Evolutionary conservation across 2,113 vertebrate species (phyloP), one percentile per base, ranked within the genome.

Genomic region (Xiphophorus hellerii): DNA sequence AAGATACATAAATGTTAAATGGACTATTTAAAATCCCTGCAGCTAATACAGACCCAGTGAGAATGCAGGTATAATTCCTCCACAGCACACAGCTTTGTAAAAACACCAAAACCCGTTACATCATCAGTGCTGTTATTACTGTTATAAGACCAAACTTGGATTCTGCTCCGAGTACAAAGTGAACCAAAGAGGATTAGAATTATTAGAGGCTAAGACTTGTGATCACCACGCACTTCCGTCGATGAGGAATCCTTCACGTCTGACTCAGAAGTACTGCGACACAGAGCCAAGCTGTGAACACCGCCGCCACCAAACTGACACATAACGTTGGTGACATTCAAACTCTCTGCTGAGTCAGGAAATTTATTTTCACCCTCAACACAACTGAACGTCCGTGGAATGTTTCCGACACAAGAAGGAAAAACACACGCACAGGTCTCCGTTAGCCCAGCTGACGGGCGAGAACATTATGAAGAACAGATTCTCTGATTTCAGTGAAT

Each of bases 221-320:
- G 35, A 22, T 69, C 72, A 33, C 68, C 39, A 5, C 51, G 54
- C 30, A 71, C 74, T 83, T 75, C 20, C 81, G 73, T 66, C 1
- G 7, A 71, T 76, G 75, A 86, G 44, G 77, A 64, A 71, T 66
- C 70, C 62, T 70, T 76, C 12, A 30, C 66, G 31, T 7, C 12
- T 64, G 78, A 80, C 80, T 89, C 69, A 77, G 69, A 86, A 42
- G 69, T 42, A 15, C 25, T 28, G 79, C 27, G n/a, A 35, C 54
- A 44, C 67, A 68, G 74, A 86, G 58, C 62, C 74, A 82, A 83
- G 84, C 83, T 71, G 78, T 67, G 84, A 82, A 86, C 69, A 42
- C 35, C 73, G 33, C 66, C 61, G 20, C 75, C 60, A 17, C 74
- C 51, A 5, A 74, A 60, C 31, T 17, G 66, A 79, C 86, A 79